These are phyloP conservation scores for Myiagra hebetior DNA, from an alignment of 2,113 vertebrate species.

Conservation along the genomic window DNA sequence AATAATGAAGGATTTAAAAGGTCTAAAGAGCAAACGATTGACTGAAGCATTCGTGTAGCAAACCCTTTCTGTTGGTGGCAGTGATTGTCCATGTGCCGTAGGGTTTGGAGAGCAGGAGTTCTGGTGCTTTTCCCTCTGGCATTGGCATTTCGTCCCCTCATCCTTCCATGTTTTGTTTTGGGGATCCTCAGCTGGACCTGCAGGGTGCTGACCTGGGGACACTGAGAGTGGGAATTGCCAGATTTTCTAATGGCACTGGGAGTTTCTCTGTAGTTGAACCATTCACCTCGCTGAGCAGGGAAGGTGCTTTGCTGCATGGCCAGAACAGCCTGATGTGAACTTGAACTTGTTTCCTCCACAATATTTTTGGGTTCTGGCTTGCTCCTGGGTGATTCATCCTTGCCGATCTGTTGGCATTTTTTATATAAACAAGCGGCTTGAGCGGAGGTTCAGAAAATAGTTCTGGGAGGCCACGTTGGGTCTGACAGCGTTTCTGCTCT, in stretches of 20 bases:
- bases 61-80: not conserved
- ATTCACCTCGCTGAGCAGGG: not conserved
- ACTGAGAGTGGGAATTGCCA: not conserved
- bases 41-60: not conserved
- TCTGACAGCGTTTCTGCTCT: not conserved
- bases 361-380: not conserved
- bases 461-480: not conserved
- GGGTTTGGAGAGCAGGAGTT: fast-evolving
- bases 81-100: fast-evolving
- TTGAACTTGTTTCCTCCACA: not conserved
- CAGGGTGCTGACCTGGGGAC: not conserved
- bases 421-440: constrained; percentile 39
- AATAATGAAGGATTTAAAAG: not conserved
- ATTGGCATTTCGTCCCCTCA: not conserved
- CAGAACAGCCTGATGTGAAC: not conserved
- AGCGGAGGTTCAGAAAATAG: not conserved
- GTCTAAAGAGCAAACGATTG: not conserved
- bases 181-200: not conserved
- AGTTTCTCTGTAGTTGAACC: not conserved
- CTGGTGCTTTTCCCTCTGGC: not conserved
- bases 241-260: not conserved
- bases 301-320: not conserved
- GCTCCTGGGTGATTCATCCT: constrained; percentile 44
- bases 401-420: constrained; percentile 22
- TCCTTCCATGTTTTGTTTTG: fast-evolving